Base-by-base conservation (phyloP, 2,888 invertebrate genomes). In the Ligdia adustata region DNA sequence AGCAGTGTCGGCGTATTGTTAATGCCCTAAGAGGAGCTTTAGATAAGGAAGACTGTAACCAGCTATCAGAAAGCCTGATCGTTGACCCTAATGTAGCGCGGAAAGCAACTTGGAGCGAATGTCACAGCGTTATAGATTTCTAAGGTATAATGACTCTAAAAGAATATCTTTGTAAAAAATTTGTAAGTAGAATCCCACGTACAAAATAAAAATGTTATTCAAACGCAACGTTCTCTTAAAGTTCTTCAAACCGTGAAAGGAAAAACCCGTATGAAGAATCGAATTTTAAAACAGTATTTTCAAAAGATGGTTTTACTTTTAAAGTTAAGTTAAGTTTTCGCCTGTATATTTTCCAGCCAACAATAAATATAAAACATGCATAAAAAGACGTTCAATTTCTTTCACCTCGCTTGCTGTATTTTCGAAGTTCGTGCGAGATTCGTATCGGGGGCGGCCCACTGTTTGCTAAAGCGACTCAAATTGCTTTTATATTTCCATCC, bases 401-500 rank as follows among this genome's bases (percentile, higher is more conserved):
- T 57, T 61, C 59, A 38, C 53, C 52, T 34, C 42, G 46, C 45
- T 38, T 42, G 55, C 49, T 61, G 59, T 63, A 66, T 64, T 65
- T 56, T 57, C 55, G 58, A 57, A 43, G 54, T 59, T 58, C 57
- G 51, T 50, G 50, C 57, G 57, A 65, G 64, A 63, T 72, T 66
- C 59, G 55, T 57, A 66, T 61, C 60, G 55, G 48, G 54, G 51
- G 42, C 53, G 45, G 60, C 52, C 54, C 40, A 52, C 58, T 69
- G 64, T 69, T 69, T 70, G 60, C 64, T 63, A 62, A 62, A 64
- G 63, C 65, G 60, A 40, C 52, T 52, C 54, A 61, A 67, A 67
- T 69, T 60, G 63, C 62, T 71, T 68, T 69, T 62, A 68, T 69
- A 69, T 72, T 72, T 56, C 70, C 62, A 64, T 66, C 62, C 60